Percentiles rank a stretch among this genome's conserved stretches.
Evolutionary conservation across 1,140 invertebrate species (phyloP).

Genomic region (Scaptomyza pallida): DNA sequence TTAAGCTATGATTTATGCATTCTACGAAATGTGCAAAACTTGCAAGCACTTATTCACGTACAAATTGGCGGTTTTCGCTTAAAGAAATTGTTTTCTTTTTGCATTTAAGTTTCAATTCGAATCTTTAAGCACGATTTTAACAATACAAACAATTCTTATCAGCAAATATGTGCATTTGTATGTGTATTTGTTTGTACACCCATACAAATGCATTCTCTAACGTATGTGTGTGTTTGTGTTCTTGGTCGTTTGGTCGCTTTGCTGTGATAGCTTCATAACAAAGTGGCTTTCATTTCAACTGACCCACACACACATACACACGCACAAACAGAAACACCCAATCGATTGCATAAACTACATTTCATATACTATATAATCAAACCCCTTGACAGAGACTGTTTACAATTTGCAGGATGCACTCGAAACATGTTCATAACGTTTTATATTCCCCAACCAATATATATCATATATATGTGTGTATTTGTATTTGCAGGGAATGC

Average conservation of each 20-base stretch:
- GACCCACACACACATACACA: not conserved
- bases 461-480: constrained; percentile 6
- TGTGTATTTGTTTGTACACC: too few relatives aligned
- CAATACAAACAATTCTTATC: not conserved
- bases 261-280: not conserved
- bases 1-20: constrained; percentile 10
- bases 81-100: not conserved
- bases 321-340: too few relatives aligned
- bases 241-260: too few relatives aligned
- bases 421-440: constrained; percentile 1
- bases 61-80: not conserved
- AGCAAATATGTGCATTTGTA: not conserved
- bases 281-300: not conserved
- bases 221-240: too few relatives aligned
- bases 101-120: not conserved
- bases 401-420: constrained; percentile 10
- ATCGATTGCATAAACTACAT: not conserved
- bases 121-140: too few relatives aligned
- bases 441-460: not conserved
- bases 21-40: not conserved
- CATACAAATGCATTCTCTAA: too few relatives aligned
- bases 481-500: constrained; percentile 77
- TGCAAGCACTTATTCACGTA: not conserved
- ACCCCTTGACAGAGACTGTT: constrained; percentile 2
- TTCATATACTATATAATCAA: constrained; percentile 2